phyloP scores from a whole-genome alignment of 2,888 invertebrate species.

The Drosophila macrospina region DNA sequence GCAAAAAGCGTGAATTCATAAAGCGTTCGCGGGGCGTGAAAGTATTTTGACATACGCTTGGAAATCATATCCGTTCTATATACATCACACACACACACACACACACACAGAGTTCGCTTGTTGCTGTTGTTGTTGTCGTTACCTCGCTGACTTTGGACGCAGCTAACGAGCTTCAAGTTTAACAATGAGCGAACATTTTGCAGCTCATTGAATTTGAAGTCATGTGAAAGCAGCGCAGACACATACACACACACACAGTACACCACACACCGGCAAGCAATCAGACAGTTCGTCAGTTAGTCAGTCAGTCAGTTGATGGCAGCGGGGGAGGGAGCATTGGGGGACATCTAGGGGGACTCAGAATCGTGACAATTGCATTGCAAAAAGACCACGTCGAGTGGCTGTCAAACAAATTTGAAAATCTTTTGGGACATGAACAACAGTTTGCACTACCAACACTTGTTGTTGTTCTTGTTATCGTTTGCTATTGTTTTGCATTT shows the following conservation, averaged over 20 bases:
- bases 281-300: slow-evolving; percentile 57
- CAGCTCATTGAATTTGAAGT: slow-evolving; percentile 80
- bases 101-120: slow-evolving; percentile 4
- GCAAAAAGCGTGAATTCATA: slow-evolving; percentile 76
- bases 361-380: slow-evolving; percentile 52
- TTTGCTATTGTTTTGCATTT: slow-evolving; percentile 3
- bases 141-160: slow-evolving; percentile 51
- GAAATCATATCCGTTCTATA: slow-evolving; percentile 57
- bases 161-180: slow-evolving; percentile 75
- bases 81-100: slow-evolving; percentile 4
- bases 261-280: slow-evolving; percentile 42
- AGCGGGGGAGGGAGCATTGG: too few relatives aligned
- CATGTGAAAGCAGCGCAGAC: slow-evolving; percentile 65
- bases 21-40: slow-evolving; percentile 69
- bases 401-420: slow-evolving; percentile 45
- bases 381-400: slow-evolving; percentile 41
- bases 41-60: slow-evolving; percentile 66
- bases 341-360: not conserved
- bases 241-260: slow-evolving; percentile 24
- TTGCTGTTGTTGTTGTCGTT: slow-evolving; percentile 22
- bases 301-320: slow-evolving; percentile 6
- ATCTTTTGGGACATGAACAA: slow-evolving; percentile 32
- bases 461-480: slow-evolving; percentile 1
- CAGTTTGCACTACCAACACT: slow-evolving; percentile 37
- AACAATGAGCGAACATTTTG: slow-evolving; percentile 79